Percentiles rank a stretch among this genome's conserved stretches.
Conservation (phyloP, 35 echinoderm and acorn worm species). For the Diadema setosum region DNA sequence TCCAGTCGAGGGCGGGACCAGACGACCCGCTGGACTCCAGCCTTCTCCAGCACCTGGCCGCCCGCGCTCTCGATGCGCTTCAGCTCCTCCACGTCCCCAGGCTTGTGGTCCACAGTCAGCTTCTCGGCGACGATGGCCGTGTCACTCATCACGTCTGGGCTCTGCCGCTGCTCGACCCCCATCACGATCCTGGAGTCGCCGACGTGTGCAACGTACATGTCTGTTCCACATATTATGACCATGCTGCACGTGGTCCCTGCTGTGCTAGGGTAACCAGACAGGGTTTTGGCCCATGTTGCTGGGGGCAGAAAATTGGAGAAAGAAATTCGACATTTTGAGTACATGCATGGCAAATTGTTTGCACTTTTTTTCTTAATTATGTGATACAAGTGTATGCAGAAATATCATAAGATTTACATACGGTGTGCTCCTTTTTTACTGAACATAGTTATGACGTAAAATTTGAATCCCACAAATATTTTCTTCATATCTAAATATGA, state of each 20-base stretch:
- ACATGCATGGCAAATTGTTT: too few species aligned
- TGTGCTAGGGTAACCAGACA: constrained; percentile 85
- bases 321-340: not conserved
- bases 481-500: too few species aligned
- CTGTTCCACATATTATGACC: constrained; percentile 74
- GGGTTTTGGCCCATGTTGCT: constrained; percentile 76
- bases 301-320: not conserved
- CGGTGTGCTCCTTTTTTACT: not conserved
- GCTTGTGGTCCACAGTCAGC: constrained; percentile 92
- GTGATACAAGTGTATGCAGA: not conserved
- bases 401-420: not conserved
- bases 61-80: constrained; percentile 69
- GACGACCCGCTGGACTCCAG: constrained; percentile 86
- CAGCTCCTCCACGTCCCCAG: constrained; percentile 51
- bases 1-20: constrained; percentile 79
- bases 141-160: not conserved
- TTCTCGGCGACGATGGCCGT: constrained; percentile 23
- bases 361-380: too few species aligned
- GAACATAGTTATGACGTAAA: not conserved
- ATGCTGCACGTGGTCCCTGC: constrained; percentile 89
- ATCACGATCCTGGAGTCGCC: constrained; percentile 86
- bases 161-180: constrained; percentile 1
- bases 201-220: constrained; percentile 94
- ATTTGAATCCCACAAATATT: not conserved
- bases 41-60: constrained; percentile 71